phyloP scores from a whole-genome alignment of 2,797 vertebrate species.

The Acrossocheilus wenchowensis region DNA sequence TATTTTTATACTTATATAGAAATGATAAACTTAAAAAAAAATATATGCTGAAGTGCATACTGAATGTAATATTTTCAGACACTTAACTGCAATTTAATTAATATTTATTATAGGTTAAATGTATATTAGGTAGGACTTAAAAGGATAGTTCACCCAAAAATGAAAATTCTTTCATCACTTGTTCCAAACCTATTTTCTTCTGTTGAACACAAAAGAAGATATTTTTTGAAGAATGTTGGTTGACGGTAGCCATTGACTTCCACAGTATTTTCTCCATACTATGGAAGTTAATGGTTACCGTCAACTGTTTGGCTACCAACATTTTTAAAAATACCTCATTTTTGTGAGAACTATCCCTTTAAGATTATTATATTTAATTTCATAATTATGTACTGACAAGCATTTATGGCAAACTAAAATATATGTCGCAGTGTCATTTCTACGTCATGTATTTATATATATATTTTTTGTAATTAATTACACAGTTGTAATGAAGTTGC shows the following conservation, averaged over 20 bases:
- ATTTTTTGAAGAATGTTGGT: background rate
- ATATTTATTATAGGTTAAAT: background rate
- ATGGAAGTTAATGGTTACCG: background rate
- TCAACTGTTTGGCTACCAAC: background rate
- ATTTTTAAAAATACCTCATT: background rate
- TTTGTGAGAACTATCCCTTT: background rate
- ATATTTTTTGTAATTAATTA: background rate
- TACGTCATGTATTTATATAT: background rate
- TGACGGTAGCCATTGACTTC: background rate
- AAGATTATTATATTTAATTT: too few species aligned
- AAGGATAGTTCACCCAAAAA: background rate
- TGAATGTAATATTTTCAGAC: background rate
- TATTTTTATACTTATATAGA: too few species aligned
- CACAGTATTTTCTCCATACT: background rate
- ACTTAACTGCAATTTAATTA: background rate
- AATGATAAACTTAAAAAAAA: background rate
- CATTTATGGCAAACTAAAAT: background rate
- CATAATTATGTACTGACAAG: background rate
- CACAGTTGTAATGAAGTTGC: background rate
- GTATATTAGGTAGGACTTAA: background rate
- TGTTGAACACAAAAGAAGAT: background rate
- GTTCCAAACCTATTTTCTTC: too few species aligned
- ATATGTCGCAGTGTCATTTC: background rate
- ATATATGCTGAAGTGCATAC: background rate
- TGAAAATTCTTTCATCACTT: background rate